Base-by-base conservation (phyloP, 2,888 invertebrate genomes). In the Sarcophaga variegata region DNA sequence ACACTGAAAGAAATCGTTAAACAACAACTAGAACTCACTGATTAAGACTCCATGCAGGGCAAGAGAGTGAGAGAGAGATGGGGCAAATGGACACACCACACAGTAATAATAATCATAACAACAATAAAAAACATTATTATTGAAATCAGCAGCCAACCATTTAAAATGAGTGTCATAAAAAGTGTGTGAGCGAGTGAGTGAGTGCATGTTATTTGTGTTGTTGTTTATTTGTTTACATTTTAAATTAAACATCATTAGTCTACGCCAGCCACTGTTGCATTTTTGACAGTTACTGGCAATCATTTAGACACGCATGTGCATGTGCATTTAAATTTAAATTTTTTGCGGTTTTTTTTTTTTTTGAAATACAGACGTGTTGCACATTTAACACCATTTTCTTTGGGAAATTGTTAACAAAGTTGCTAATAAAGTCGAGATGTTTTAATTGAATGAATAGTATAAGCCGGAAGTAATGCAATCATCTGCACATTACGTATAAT, bases 191-290 rank as follows among this genome's bases (percentile, higher is more conserved):
- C 4, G 11, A 12, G 49, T 54, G 4, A 22, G 54, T 47, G 25
- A 22, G 12, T 22, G 20, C 54, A 54, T 54, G 54, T 37, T 67
- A 60, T 60, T 8, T 47, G 45, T 54, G 49, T 64, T 64, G 25
- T 69, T 59, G 14, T 83, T 83, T 83, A 49, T 83, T 54, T 67
- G 22, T 70, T 27, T 22, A 74, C 45, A 67, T 72, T 81, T 85
- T 69, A 81, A 85, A 81, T 78, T 72, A 71, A 67, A 85, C 81
- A 81, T 71, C 76, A 85, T 85, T 85, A 67, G 84, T 85, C 76
- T 54, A 17, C 54, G 54, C 54, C 71, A 81, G 49, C 20, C 12
- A 64, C 70, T 59, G 71, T 71, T 49, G 27, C 60, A 78, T 79
- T 47, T 70, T 75, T 25, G 84, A 72, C 80, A 85, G 76, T 71